Conservation (phyloP, 2,113 vertebrate genomes). For the Cyanoramphus novaezelandiae region DNA sequence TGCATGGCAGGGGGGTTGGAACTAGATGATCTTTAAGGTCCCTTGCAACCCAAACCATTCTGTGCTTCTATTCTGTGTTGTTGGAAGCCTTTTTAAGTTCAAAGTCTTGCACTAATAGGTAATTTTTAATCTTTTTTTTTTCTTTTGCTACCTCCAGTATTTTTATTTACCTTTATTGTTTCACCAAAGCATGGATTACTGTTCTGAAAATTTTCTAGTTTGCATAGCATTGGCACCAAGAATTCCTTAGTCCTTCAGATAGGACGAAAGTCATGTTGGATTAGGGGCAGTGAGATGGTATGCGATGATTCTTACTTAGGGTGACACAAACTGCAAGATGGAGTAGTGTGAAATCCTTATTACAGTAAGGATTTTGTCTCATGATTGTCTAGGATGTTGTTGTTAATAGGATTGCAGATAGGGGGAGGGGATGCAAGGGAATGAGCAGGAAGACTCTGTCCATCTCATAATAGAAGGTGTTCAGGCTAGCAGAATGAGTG, state of each 20-base stretch:
- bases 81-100: background rate
- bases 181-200: background rate
- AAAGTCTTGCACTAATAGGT: background rate
- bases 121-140: background rate
- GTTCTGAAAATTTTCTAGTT: background rate
- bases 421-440: background rate
- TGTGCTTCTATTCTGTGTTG: background rate
- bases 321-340: background rate
- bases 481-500: background rate
- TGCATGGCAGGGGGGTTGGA: background rate
- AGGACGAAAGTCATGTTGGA: fast-evolving
- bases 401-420: background rate
- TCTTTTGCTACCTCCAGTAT: background rate
- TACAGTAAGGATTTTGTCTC: background rate
- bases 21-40: background rate
- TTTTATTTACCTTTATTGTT: background rate
- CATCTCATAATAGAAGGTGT: background rate
- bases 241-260: background rate
- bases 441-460: background rate
- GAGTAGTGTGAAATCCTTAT: background rate
- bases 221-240: background rate
- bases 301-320: fast-evolving
- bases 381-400: background rate
- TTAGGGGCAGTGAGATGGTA: background rate
- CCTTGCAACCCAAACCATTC: background rate